A percentile compares a stretch with the other conserved stretches of the same genome.
phyloP scores from a whole-genome alignment of 1,140 invertebrate genomes.

The Philotrypesis tridentata region DNA sequence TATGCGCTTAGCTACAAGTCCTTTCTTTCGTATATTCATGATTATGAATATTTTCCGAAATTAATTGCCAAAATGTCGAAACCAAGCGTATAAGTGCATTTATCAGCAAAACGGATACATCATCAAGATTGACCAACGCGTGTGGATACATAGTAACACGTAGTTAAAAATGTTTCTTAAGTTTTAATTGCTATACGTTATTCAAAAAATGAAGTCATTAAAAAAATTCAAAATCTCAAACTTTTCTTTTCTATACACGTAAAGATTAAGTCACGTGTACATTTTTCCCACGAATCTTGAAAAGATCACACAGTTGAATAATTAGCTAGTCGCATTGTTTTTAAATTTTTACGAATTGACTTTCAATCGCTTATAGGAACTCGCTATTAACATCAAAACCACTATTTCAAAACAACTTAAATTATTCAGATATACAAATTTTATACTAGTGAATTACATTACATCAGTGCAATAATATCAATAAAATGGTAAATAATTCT shows the following conservation, averaged over 20 bases:
- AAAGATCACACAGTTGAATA: background rate
- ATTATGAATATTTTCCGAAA: background rate
- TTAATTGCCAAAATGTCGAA: background rate
- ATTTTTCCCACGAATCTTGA: slow-evolving; percentile 8
- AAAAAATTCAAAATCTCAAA: background rate
- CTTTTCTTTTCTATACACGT: background rate
- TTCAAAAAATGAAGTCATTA: slow-evolving; percentile 29
- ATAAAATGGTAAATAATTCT: too few species aligned
- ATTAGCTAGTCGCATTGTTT: too few species aligned
- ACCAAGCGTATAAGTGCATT: slow-evolving; percentile 5
- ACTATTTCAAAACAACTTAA: too few species aligned
- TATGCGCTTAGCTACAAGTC: background rate
- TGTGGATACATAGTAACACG: slow-evolving; percentile 11
- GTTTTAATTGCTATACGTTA: background rate
- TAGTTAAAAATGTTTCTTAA: slow-evolving; percentile 5
- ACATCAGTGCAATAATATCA: too few species aligned
- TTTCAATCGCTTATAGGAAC: too few species aligned
- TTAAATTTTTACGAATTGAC: too few species aligned
- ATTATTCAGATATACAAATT: too few species aligned
- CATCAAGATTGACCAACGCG: background rate
- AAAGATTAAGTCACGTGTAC: slow-evolving; percentile 10
- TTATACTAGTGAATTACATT: too few species aligned
- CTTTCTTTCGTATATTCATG: background rate
- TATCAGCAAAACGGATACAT: background rate
- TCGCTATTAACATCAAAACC: too few species aligned